phyloP scores from a whole-genome alignment of 2,113 vertebrate species.

The Pseudorectes ferrugineus region DNA sequence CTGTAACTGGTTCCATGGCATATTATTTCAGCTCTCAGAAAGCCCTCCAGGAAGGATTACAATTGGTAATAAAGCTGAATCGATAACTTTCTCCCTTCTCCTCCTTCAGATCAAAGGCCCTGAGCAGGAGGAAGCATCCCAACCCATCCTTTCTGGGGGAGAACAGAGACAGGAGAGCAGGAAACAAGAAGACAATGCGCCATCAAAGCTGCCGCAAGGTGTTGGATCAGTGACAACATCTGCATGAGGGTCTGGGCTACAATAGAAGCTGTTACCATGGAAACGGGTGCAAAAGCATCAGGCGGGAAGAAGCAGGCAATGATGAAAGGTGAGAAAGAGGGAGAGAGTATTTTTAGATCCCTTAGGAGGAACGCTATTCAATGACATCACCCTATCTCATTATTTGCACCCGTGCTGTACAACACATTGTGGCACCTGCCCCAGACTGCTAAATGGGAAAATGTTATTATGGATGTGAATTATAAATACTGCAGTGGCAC shows the following conservation, averaged over 20 bases:
- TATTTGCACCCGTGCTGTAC: constrained; percentile 36
- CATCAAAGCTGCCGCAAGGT: constrained; percentile 67
- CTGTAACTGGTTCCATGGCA: neutral
- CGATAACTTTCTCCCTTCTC: neutral
- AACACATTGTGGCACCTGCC: constrained; percentile 31
- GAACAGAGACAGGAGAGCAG: neutral
- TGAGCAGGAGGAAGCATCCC: neutral
- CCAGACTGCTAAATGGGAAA: constrained; percentile 53
- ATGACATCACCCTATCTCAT: constrained; percentile 55
- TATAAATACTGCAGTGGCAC: constrained; percentile 46
- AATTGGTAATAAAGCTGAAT: neutral
- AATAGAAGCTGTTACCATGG: constrained; percentile 73
- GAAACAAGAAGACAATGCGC: constrained; percentile 47
- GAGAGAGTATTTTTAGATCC: constrained; percentile 61
- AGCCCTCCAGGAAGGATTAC: constrained; percentile 20
- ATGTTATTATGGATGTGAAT: constrained; percentile 52
- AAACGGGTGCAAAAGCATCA: constrained; percentile 64
- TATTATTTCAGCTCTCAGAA: neutral
- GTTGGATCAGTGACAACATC: constrained; percentile 62
- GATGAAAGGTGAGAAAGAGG: constrained; percentile 58
- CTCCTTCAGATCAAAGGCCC: neutral
- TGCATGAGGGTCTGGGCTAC: constrained; percentile 65
- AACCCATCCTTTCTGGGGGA: neutral
- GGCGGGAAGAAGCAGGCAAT: constrained; percentile 24
- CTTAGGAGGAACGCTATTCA: constrained; percentile 29